phyloP scores from a whole-genome alignment of 2,113 vertebrate genomes.

The Catharus fuscescens region DNA sequence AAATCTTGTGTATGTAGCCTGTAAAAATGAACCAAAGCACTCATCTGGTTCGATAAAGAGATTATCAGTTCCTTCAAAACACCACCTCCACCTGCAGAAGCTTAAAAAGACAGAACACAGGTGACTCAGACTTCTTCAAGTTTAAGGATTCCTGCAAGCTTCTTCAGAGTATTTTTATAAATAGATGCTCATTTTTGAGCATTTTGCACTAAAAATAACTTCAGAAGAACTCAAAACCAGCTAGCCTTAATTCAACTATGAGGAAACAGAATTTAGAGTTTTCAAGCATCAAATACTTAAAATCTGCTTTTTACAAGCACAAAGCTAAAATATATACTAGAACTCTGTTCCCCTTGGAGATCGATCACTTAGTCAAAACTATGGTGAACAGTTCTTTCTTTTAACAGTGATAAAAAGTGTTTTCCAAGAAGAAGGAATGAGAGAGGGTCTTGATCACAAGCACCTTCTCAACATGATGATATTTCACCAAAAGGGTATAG shows the following conservation, averaged over 20 bases:
- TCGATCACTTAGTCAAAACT: not conserved
- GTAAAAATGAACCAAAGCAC: not conserved
- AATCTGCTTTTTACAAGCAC: not conserved
- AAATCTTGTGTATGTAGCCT: not conserved
- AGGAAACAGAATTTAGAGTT: not conserved
- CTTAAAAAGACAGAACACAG: not conserved
- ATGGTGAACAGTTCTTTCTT: not conserved
- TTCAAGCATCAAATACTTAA: not conserved
- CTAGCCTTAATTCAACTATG: not conserved
- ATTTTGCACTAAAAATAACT: conserved; percentile 32
- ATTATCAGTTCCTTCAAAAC: not conserved
- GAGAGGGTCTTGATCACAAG: not conserved
- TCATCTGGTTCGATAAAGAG: not conserved
- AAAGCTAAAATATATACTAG: not conserved
- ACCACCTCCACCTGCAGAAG: not conserved
- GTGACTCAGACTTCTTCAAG: not conserved
- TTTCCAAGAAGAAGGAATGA: not conserved
- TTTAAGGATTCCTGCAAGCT: not conserved
- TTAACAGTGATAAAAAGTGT: not conserved
- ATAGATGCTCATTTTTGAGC: not conserved
- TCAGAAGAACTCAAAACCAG: conserved; percentile 4
- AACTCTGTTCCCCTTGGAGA: not conserved
- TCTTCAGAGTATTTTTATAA: not conserved
- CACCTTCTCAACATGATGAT: not conserved
- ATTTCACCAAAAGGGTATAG: not conserved